Evolutionary conservation across 2,888 invertebrate genomes (phyloP), one percentile per base, ranked within the genome.

Genomic region (Mythimna albipuncta): DNA sequence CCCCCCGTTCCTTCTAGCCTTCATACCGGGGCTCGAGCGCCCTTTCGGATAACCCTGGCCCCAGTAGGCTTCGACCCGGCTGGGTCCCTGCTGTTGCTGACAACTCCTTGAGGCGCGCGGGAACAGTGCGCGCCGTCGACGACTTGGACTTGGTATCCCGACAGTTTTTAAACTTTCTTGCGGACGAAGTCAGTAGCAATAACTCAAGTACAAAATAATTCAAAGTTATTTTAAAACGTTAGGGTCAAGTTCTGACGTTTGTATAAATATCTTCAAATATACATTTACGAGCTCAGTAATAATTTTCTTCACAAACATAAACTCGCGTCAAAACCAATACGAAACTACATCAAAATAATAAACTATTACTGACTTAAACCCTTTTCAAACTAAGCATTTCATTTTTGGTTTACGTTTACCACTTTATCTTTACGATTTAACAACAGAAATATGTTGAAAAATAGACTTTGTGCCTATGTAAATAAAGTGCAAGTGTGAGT

Each of bases 341-440:
- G 57, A 69, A 75, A 86, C 74, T 83, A 85, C 82, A 87, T 86
- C 82, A 84, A 87, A 81, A 85, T 85, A 85, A 86, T 73, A 83
- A 83, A 82, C 86, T 85, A 82, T 86, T 83, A 83, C 82, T 83
- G 70, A 84, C 87, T 85, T 87, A 87, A 87, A 88, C 80, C 87
- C 85, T 89, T 88, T 87, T 84, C 75, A 79, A 88, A 76, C 84
- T 87, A 81, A 77, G 82, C 85, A 89, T 89, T 89, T 91, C 88
- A 85, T 93, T 91, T 93, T 93, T 93, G 90, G 88, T 91, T 90
- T 88, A 84, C 86, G 87, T 79, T 64, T 69, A 85, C 83, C 72
- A 86, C 21, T 52, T 70, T 75, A 75, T 1, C 6, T 68, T 35
- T 72, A 47, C 26, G 32, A 44, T 58, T 32, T 50, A 54, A 16